A percentile compares a stretch with the other conserved stretches of the same genome.
Evolutionary conservation across 1,140 invertebrate species (phyloP).

Genomic region (Drosophila ficusphila): DNA sequence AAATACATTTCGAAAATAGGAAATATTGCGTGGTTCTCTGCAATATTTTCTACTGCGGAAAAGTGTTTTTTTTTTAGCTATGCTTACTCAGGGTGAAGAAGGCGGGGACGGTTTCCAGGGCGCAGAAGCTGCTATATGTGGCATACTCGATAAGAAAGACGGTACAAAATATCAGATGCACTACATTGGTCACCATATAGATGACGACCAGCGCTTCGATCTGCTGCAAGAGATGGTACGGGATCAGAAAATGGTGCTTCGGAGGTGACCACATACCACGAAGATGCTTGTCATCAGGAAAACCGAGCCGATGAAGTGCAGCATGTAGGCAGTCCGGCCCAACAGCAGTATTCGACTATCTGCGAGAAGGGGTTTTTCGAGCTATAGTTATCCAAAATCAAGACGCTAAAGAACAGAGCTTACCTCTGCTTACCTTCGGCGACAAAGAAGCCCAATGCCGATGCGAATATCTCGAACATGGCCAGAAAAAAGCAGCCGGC

Average conservation of each 20-base stretch:
- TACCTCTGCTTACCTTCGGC: slow-evolving; percentile 34
- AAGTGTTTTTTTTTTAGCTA: too few species aligned
- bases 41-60: too few species aligned
- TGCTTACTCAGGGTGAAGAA: slow-evolving; percentile 8
- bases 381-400: neutral
- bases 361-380: neutral
- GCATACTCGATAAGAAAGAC: slow-evolving; percentile 15
- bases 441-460: slow-evolving; percentile 32
- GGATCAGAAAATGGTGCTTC: slow-evolving; percentile 9
- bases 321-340: slow-evolving; percentile 24
- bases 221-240: slow-evolving; percentile 20
- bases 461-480: slow-evolving; percentile 6
- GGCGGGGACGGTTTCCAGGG: neutral
- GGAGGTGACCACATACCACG: slow-evolving; percentile 11
- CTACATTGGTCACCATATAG: slow-evolving; percentile 15
- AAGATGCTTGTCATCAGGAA: slow-evolving; percentile 31
- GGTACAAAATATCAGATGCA: slow-evolving; percentile 20
- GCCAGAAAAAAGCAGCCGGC: slow-evolving; percentile 24
- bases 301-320: slow-evolving; percentile 36
- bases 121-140: neutral
- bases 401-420: neutral
- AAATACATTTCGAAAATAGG: too few species aligned
- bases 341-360: neutral
- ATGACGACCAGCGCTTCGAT: slow-evolving; percentile 17
- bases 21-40: too few species aligned